Conservation (phyloP, 2,888 invertebrate genomes). For the Agrochola litura region DNA sequence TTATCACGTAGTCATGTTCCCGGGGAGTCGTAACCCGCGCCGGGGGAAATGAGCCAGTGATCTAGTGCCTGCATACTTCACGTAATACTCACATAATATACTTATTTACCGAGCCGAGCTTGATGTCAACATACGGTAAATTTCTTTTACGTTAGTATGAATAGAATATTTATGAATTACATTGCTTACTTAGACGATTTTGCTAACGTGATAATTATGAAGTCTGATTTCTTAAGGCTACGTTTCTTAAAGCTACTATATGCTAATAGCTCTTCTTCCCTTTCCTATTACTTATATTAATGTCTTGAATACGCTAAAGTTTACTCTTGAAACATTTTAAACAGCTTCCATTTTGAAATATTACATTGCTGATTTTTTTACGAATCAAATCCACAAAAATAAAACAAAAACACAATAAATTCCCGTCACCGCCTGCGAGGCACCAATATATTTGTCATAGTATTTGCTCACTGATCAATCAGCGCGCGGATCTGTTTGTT, state of each 20-base stretch:
- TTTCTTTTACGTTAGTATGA: background rate
- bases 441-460: slow-evolving; percentile 53
- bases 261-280: too few relatives aligned
- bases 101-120: background rate
- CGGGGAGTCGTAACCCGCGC: slow-evolving; percentile 50
- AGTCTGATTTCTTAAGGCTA: background rate
- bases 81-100: background rate
- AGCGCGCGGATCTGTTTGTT: slow-evolving; percentile 52
- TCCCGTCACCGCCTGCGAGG: slow-evolving; percentile 9
- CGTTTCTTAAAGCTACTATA: background rate
- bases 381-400: background rate
- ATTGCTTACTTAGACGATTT: slow-evolving; percentile 2
- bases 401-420: slow-evolving; percentile 27
- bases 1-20: slow-evolving; percentile 53
- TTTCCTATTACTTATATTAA: background rate
- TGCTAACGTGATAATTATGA: background rate
- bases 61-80: slow-evolving; percentile 17
- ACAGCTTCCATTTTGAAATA: background rate
- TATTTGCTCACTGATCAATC: slow-evolving; percentile 58
- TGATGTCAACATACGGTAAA: background rate
- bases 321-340: background rate
- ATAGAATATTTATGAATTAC: slow-evolving; percentile 20
- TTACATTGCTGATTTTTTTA: background rate
- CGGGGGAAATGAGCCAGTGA: slow-evolving; percentile 43
- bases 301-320: background rate